Evolutionary conservation across 2,888 invertebrate species (phyloP), one percentile per base, ranked within the genome.

Genomic region (Labia minor): DNA sequence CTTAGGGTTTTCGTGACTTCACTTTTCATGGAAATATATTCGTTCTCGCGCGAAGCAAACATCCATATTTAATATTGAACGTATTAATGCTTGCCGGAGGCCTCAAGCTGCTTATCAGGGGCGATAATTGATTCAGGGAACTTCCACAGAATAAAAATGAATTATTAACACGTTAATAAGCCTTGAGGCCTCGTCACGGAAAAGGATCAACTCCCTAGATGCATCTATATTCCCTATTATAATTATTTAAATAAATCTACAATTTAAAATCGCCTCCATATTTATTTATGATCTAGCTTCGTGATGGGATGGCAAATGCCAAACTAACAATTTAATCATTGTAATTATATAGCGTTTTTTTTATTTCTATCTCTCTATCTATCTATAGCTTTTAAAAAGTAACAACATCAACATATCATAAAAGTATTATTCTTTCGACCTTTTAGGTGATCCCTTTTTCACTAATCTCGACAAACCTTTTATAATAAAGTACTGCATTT

Each of bases 41-140:
- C 49, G 49, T 49, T 49, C 49, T 49, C n/a, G 49, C 49, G 49
- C 49, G 49, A 49, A 49, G 49, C 49, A 49, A 49, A 49, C 49
- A 49, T 49, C n/a, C 49, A 49, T 49, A 49, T 49, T 49, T 49
- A 49, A 49, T 49, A 49, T 49, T 49, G 49, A 49, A 49, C 49
- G 49, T 10, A 49, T 49, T 49, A 49, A 49, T 49, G 49, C 49
- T 14, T 49, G 49, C 49, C 49, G 3, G 14, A 49, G 16, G 49
- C n/a, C 49, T 16, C 3, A 49, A 11, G 49, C 49, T 49, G 49
- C 49, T 49, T 49, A 49, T 49, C 49, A 49, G 49, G 49, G 16
- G 49, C 49, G 49, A 49, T 49, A 49, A 49, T 49, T 49, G 49
- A 49, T 49, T 49, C 49, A 49, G 49, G 14, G n/a, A 49, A 49